Percentiles rank a stretch among this genome's conserved stretches.
Evolutionary conservation across 1,140 invertebrate species (phyloP).

Genomic region (Xylocopa sonorina): DNA sequence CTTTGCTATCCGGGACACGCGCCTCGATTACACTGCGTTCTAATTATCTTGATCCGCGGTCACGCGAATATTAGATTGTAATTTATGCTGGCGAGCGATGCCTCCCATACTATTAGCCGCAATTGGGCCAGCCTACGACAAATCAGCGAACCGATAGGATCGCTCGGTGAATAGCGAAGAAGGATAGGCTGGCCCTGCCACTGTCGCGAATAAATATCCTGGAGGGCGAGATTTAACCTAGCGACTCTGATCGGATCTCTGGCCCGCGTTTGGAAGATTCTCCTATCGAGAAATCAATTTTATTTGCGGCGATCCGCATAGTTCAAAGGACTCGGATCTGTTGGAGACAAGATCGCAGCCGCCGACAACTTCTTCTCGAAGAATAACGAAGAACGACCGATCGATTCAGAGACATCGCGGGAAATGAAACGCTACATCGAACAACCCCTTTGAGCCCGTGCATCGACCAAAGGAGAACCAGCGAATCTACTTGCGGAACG

Average conservation of each 20-base stretch:
- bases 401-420: neutral
- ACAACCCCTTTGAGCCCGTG: neutral
- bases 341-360: neutral
- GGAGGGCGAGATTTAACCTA: neutral
- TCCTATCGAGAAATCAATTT: too few species aligned
- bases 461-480: neutral
- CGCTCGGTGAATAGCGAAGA: slow-evolving; percentile 13
- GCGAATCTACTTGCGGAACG: slow-evolving; percentile 1
- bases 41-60: slow-evolving; percentile 69
- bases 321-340: neutral
- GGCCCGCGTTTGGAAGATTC: too few species aligned
- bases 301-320: neutral
- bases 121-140: slow-evolving; percentile 43
- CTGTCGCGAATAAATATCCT: neutral
- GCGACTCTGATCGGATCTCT: too few species aligned
- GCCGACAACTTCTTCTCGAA: neutral
- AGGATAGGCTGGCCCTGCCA: neutral
- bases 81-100: slow-evolving; percentile 46
- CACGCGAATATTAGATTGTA: slow-evolving; percentile 63
- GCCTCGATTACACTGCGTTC: slow-evolving; percentile 67
- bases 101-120: slow-evolving; percentile 25
- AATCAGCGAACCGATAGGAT: slow-evolving; percentile 27
- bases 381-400: neutral
- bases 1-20: slow-evolving; percentile 68
- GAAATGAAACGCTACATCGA: neutral